Percentiles rank a stretch among this genome's conserved stretches.
Evolutionary conservation across 2,888 invertebrate genomes (phyloP).

Genomic region (Aphrophora alni): DNA sequence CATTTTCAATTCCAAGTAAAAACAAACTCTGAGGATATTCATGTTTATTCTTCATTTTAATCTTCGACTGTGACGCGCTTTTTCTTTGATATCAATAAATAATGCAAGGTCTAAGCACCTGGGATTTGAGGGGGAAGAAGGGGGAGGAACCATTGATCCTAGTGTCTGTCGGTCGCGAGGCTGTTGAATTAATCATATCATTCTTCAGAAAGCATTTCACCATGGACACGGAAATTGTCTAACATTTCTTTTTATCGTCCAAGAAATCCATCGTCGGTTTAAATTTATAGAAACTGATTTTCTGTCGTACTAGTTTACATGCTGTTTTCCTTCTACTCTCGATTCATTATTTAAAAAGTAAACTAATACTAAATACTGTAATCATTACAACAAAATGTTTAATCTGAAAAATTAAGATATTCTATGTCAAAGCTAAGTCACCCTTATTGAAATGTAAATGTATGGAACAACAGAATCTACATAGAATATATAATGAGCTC

Average conservation of each 20-base stretch:
- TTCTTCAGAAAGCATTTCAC: slow-evolving; percentile 5
- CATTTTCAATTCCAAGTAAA: neutral
- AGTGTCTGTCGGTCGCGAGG: neutral
- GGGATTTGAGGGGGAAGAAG: neutral
- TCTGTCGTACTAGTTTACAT: too few species aligned
- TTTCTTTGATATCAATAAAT: slow-evolving; percentile 6
- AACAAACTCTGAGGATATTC: neutral
- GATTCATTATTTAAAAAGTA: too few species aligned
- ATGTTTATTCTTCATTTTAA: neutral
- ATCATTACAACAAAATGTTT: too few species aligned
- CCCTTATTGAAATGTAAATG: too few species aligned
- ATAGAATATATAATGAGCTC: too few species aligned
- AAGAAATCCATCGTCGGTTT: neutral
- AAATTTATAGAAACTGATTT: neutral
- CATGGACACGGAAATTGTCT: neutral
- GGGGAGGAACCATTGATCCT: neutral
- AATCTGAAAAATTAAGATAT: too few species aligned
- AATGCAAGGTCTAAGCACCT: neutral
- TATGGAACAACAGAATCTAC: too few species aligned
- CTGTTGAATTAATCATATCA: slow-evolving; percentile 9
- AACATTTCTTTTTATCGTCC: neutral
- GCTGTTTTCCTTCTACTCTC: too few species aligned
- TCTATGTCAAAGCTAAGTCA: too few species aligned
- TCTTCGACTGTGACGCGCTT: neutral
- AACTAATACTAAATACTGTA: too few species aligned